Evolutionary conservation across 2,797 vertebrate species (phyloP).

Genomic region (Steatocranus sp.): DNA sequence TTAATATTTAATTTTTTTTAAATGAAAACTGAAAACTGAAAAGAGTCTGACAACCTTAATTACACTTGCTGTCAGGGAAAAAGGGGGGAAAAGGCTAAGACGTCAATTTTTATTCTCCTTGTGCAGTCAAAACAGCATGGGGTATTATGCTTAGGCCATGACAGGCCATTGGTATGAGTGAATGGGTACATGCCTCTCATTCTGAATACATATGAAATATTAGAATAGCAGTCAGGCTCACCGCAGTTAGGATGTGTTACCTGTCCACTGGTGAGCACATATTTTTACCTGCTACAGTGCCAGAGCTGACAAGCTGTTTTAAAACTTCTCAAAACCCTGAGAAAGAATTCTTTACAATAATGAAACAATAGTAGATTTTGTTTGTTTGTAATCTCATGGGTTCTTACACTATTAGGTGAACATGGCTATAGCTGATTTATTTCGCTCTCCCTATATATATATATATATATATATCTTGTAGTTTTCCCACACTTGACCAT

Average conservation of each 20-base stretch:
- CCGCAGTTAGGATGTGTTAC: background rate
- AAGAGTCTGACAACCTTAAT: slow-evolving; percentile 16
- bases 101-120: slow-evolving; percentile 15
- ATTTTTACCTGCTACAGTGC: background rate
- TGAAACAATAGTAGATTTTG: background rate
- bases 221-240: background rate
- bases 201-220: slow-evolving; percentile 32
- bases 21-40: slow-evolving; percentile 34
- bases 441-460: background rate
- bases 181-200: background rate
- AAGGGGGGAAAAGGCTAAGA: background rate
- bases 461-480: background rate
- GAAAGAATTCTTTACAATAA: background rate
- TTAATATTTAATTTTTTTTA: slow-evolving; percentile 41
- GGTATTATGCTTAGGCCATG: slow-evolving; percentile 23
- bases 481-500: slow-evolving; percentile 1
- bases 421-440: background rate
- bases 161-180: background rate
- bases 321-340: background rate
- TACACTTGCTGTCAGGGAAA: background rate
- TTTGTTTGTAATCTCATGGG: background rate
- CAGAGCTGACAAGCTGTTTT: background rate
- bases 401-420: background rate
- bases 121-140: slow-evolving; percentile 7
- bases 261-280: background rate